Base-by-base conservation (phyloP, 2,797 vertebrate genomes). In the Natrix natrix region DNA sequence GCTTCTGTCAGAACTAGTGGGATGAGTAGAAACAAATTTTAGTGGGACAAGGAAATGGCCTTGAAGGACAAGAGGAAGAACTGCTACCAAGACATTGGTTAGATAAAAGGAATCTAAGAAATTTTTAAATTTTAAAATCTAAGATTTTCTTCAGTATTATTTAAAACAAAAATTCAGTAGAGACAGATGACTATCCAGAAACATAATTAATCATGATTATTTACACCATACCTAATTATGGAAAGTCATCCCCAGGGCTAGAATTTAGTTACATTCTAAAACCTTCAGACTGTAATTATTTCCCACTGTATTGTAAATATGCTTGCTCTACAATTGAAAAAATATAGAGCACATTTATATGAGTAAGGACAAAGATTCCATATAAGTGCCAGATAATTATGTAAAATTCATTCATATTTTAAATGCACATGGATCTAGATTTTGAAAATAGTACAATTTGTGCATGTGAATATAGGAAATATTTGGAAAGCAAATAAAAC, bases 211-310 rank as follows among this genome's bases (percentile, higher is more conserved):
- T 86, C 94, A 96, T 90, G 78, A 95, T 95, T 95, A 96, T 96
- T 96, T 97, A 96, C 94, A 90, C 94, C 95, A 96, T 96, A 96
- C 86, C 93, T 97, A 95, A 96, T 97, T 96, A 96, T 94, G 88
- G 93, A 91, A 95, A 96, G 94, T 87, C 92, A 95, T 89, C 94
- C 88, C 94, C 90, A 69, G 94, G 95, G 93, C 95, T 93, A 94
- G 60, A 95, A 83, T 94, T 96, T 83, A 66, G 92, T 96, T 97
- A 91, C 93, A 95, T 95, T 96, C 95, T 78, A 95, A 95, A 96
- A 95, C 93, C 90, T 95, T 97, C 96, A 94, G 91, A 94, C 86
- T 94, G 92, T 97, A 97, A 97, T 97, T 96, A 96, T 94, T 96
- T 96, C 91, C 13, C 92, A 95, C 94, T 96, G 3, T 95, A 88